These are phyloP conservation scores for Tetanocera ferruginea DNA, from an alignment of 2,888 invertebrate genomes.

Conservation along the genomic window DNA sequence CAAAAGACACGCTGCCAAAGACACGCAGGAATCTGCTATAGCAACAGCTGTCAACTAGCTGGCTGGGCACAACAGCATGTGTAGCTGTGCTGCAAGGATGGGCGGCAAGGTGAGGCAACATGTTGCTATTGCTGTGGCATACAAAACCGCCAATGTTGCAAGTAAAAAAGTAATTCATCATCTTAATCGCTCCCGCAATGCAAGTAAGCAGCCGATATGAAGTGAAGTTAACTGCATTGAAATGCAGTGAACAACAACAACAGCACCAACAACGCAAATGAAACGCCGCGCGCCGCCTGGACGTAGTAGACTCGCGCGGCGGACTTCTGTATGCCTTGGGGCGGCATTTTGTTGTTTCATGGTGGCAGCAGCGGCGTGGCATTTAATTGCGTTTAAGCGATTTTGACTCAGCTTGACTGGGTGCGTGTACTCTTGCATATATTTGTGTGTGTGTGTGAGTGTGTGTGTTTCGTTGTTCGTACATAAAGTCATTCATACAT, in stretches of 20 bases:
- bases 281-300: too few species aligned
- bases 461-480: not conserved
- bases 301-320: too few species aligned
- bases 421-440: not conserved
- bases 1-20: slow-evolving; percentile 10
- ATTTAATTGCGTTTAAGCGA: slow-evolving; percentile 40
- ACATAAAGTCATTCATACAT: not conserved
- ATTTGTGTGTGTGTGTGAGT: not conserved
- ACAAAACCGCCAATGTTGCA: slow-evolving; percentile 50
- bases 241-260: too few species aligned
- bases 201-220: slow-evolving; percentile 9
- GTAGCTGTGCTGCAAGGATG: not conserved
- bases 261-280: too few species aligned
- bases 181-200: slow-evolving; percentile 54
- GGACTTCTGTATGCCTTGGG: slow-evolving; percentile 21
- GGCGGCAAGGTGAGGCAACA: not conserved
- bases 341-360: slow-evolving; percentile 28
- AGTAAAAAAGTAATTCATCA: slow-evolving; percentile 54
- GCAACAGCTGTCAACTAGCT: slow-evolving; percentile 28
- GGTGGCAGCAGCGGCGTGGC: slow-evolving; percentile 32
- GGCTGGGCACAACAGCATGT: not conserved
- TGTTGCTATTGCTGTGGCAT: slow-evolving; percentile 15
- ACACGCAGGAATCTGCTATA: slow-evolving; percentile 30
- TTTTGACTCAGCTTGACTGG: slow-evolving; percentile 3
- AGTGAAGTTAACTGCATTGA: not conserved